Conservation (phyloP, 2,888 invertebrate species). For the Lithophane semibrunnea region DNA sequence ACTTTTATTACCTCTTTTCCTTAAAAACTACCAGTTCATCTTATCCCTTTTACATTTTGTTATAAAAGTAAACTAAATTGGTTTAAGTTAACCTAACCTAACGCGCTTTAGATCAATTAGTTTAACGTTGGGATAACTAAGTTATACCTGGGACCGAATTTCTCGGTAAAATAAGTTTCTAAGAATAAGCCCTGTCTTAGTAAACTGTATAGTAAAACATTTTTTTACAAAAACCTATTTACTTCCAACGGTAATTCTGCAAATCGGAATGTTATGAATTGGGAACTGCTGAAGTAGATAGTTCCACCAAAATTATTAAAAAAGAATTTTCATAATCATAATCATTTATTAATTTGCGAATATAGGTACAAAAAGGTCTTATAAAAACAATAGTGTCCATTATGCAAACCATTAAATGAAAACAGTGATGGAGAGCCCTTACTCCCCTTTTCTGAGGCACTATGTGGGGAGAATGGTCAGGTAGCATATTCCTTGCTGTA, state of each 20-base stretch:
- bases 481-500: no score
- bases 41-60: not conserved
- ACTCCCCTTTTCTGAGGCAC: no score
- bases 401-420: no score
- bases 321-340: no score
- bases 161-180: slow-evolving; percentile 16
- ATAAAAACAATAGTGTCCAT: no score
- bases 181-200: not conserved
- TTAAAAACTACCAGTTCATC: not conserved
- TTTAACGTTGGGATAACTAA: slow-evolving; percentile 23
- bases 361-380: no score
- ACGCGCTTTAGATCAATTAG: slow-evolving; percentile 38
- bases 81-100: slow-evolving; percentile 27
- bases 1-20: not conserved
- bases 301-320: not conserved
- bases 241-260: not conserved
- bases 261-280: not conserved
- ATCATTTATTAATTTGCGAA: no score
- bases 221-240: not conserved
- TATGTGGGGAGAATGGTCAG: no score
- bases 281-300: not conserved
- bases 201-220: not conserved
- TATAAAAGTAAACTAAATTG: slow-evolving; percentile 23
- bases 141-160: slow-evolving; percentile 22
- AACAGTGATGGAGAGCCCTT: no score